phyloP scores from a whole-genome alignment of 2,113 vertebrate genomes.

The Ailurus styani region DNA sequence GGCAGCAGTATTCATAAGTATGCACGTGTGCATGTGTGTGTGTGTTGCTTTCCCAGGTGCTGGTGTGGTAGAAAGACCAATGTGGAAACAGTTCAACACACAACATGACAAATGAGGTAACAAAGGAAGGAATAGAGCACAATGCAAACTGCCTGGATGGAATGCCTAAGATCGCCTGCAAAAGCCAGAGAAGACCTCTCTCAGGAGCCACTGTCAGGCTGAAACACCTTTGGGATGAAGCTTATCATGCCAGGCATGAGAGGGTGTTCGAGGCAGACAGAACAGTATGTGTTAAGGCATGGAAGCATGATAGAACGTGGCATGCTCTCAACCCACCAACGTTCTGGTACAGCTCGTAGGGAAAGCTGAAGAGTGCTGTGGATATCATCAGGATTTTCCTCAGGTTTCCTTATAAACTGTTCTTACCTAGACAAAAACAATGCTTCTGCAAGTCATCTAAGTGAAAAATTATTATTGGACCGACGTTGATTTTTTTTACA shows the following conservation, averaged over 20 bases:
- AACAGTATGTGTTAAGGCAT: fast-evolving
- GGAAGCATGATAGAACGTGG: background rate
- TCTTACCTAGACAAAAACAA: slow-evolving; percentile 45
- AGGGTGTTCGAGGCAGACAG: background rate
- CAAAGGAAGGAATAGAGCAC: background rate
- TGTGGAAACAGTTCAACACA: background rate
- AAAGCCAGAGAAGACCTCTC: background rate
- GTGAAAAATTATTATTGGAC: slow-evolving; percentile 60
- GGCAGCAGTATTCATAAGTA: background rate
- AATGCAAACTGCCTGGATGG: background rate
- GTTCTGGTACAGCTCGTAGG: background rate
- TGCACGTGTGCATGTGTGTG: too few species aligned
- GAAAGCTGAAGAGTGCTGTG: background rate
- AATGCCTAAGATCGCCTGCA: background rate
- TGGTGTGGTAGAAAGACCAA: background rate
- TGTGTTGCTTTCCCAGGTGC: background rate
- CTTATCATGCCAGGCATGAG: too few species aligned
- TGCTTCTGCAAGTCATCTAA: slow-evolving; percentile 61
- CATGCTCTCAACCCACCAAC: background rate
- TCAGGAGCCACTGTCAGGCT: background rate
- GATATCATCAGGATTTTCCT: background rate
- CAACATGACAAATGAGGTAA: background rate
- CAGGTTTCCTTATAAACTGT: slow-evolving; percentile 16
- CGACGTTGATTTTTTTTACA: slow-evolving; percentile 45
- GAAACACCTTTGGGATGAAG: background rate